A percentile compares a stretch with the other conserved stretches of the same genome.
These are phyloP conservation scores for Indri indri DNA, from an alignment of 2,113 vertebrate genomes.

Conservation along the genomic window DNA sequence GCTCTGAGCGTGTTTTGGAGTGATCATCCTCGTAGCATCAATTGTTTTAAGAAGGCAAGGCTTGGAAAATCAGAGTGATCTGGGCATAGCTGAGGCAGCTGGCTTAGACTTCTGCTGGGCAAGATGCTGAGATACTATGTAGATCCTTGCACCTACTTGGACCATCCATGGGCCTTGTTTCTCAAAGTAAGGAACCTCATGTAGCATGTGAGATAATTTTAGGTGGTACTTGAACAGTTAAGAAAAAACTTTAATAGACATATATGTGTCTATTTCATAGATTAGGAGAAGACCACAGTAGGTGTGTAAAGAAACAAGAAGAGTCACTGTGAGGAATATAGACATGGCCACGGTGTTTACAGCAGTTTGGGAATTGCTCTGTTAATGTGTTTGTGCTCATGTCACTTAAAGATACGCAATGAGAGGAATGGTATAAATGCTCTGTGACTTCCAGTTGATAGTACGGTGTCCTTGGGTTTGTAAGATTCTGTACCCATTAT, in stretches of 20 bases:
- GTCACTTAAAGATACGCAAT: background rate
- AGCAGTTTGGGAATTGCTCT: background rate
- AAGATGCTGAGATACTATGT: background rate
- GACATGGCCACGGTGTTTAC: background rate
- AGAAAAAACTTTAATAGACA: background rate
- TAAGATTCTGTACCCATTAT: background rate
- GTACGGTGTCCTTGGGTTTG: background rate
- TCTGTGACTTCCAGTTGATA: background rate
- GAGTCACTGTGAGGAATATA: background rate
- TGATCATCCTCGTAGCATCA: background rate
- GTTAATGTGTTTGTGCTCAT: background rate
- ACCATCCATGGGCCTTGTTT: background rate
- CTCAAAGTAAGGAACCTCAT: background rate
- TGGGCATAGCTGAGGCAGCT: background rate
- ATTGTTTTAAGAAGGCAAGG: background rate
- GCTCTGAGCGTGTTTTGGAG: background rate
- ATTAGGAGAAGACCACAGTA: background rate
- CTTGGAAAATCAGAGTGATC: too few species aligned
- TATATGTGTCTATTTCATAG: background rate
- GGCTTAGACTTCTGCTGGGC: background rate
- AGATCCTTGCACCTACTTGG: background rate
- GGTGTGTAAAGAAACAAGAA: background rate
- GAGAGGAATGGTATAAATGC: background rate
- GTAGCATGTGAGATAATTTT: background rate
- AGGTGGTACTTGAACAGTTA: background rate